phyloP scores from a whole-genome alignment of 1,140 invertebrate species.

The Parasteatoda tepidariorum region DNA sequence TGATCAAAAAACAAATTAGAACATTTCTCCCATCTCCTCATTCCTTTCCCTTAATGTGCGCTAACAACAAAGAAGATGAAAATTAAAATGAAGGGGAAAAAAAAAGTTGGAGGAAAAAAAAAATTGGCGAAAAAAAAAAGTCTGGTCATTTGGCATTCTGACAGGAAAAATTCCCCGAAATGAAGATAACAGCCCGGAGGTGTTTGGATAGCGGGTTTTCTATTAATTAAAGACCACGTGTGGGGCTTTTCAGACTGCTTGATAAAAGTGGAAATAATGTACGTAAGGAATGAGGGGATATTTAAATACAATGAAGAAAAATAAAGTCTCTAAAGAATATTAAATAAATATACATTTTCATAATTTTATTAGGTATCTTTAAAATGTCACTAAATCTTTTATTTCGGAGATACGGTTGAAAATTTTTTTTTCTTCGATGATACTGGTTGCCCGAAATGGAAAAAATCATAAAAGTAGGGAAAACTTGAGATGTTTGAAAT shows the following conservation, averaged over 20 bases:
- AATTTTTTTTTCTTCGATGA: not conserved
- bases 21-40: constrained; percentile 21
- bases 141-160: constrained; percentile 47
- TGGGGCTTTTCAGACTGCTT: not conserved
- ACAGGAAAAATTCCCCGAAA: constrained; percentile 52
- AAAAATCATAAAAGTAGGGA: too few species aligned
- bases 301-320: not conserved
- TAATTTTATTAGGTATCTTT: not conserved
- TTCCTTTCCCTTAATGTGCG: constrained; percentile 43
- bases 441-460: too few species aligned
- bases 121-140: constrained; percentile 4
- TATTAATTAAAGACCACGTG: constrained; percentile 57
- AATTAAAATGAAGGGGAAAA: constrained; percentile 44
- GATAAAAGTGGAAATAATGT: not conserved
- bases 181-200: constrained; percentile 48
- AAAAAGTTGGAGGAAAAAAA: not conserved
- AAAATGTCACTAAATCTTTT: not conserved
- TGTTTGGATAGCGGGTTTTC: constrained; percentile 50
- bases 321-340: not conserved
- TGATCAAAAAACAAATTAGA: constrained; percentile 57
- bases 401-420: not conserved
- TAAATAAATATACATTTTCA: not conserved
- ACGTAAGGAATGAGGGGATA: not conserved
- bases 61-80: constrained; percentile 53
- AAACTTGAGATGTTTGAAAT: too few species aligned